Base-by-base conservation (phyloP, 2,797 vertebrate species). In the Gephyroberyx darwinii region DNA sequence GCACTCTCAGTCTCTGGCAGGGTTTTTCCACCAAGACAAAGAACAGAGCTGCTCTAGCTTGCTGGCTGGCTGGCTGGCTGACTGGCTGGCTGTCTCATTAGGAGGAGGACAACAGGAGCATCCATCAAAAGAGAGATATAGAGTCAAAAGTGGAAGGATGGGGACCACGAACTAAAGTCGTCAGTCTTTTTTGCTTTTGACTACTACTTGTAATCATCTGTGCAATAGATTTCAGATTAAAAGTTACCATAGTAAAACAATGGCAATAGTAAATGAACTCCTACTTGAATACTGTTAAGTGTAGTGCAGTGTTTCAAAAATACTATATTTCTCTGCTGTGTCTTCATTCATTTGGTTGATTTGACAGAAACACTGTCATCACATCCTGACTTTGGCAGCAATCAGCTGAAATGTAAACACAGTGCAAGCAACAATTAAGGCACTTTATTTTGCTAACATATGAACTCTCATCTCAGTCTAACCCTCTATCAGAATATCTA, bases 11-110 rank as follows among this genome's bases (percentile, higher is more conserved):
- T 86, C 83, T 87, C 84, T 86, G 82, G 83, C 81, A 81, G 82
- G 84, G 76, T 80, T 86, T 88, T 85, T 89, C 89, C 88, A 73
- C 69, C 64, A 54, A 86, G 84, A 90, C 87, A 89, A 92, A 90
- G 85, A 91, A 67, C 88, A 87, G 86, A 86, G 81, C 78, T 70
- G 79, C 84, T 63, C n/a, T 1, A 69, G 85, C 62, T 56, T 37
- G 73, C 73, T 74, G 85, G 77, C 82, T 64, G 56, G 57, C 69
- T 66, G 74, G 60, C 78, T 41, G 9, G n/a, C 48, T 43, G 63
- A 30, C 63, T 81, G 77, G 39, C 78, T 81, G 84, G 39, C 78
- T 81, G 84, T 79, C 82, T 91, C 85, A 88, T 90, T 86, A 84
- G 73, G 55, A 84, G 45, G 62, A 71, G 80, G 71, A 82, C 83